These are phyloP conservation scores for Caenorhabditis wallacei DNA, from an alignment of 2,888 invertebrate species.

Conservation along the genomic window DNA sequence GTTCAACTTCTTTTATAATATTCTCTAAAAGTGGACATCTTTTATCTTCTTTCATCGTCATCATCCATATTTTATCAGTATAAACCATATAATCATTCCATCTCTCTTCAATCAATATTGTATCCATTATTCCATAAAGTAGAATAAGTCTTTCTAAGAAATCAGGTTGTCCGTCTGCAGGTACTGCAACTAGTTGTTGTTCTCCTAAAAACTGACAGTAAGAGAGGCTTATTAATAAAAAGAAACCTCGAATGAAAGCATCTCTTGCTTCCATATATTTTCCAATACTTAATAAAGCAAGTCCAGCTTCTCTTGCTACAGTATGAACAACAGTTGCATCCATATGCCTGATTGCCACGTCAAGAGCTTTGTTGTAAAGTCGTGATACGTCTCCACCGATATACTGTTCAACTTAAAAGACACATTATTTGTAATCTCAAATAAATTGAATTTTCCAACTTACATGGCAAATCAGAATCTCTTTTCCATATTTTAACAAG, in stretches of 20 bases:
- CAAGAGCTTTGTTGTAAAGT: conserved; percentile 37
- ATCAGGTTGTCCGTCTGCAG: conserved; percentile 17
- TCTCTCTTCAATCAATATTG: conserved; percentile 44
- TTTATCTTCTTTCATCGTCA: conserved; percentile 52
- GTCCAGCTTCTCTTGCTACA: conserved; percentile 38
- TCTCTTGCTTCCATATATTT: conserved; percentile 42
- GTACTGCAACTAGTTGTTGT: conserved; percentile 37
- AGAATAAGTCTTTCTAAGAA: conserved; percentile 44
- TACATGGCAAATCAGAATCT: conserved; percentile 43
- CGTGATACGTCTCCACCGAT: conserved; percentile 24
- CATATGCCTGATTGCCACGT: conserved; percentile 44
- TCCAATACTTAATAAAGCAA: conserved; percentile 38
- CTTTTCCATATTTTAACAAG: conserved; percentile 34
- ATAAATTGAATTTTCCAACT: not conserved
- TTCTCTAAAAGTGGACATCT: conserved; percentile 33
- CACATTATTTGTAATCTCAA: not conserved
- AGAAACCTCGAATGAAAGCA: conserved; percentile 26
- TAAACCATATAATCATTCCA: conserved; percentile 58
- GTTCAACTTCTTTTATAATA: conserved; percentile 52
- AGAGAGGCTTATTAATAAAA: no score
- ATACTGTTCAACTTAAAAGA: conserved; percentile 50
- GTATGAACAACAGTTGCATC: conserved; percentile 52
- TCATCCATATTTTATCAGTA: conserved; percentile 60
- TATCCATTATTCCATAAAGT: conserved; percentile 46
- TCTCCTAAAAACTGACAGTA: conserved; percentile 10